Evolutionary conservation across 2,888 invertebrate species (phyloP).

Genomic region (Stomorhina lunata): DNA sequence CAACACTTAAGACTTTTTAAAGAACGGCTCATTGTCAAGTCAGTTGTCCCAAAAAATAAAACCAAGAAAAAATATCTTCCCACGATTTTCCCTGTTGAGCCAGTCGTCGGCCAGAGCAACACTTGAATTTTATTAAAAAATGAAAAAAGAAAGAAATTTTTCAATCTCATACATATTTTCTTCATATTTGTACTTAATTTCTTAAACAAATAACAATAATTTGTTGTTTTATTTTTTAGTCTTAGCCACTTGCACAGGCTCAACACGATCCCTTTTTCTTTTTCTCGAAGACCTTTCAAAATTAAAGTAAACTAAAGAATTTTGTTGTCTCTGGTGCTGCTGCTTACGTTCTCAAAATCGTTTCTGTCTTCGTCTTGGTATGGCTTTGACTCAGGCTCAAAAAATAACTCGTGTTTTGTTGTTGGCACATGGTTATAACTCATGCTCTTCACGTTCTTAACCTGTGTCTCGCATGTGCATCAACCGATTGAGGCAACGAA

Average conservation of each 20-base stretch:
- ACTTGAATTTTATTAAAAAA: conserved; percentile 38
- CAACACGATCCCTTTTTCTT: conserved; percentile 44
- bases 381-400: conserved; percentile 39
- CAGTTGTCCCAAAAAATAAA: background rate
- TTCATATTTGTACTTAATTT: conserved; percentile 29
- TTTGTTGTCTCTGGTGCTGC: background rate
- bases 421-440: conserved; percentile 62
- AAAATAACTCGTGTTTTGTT: conserved; percentile 56
- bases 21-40: conserved; percentile 11
- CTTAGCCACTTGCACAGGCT: conserved; percentile 40
- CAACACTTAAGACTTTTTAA: conserved; percentile 15
- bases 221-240: conserved; percentile 9
- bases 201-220: conserved; percentile 41
- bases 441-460: conserved; percentile 64
- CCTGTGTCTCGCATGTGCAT: conserved; percentile 64
- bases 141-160: conserved; percentile 22
- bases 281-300: background rate
- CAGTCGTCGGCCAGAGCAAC: too few species aligned
- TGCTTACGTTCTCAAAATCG: background rate
- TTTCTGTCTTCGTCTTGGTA: too few species aligned
- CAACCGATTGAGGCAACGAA: conserved; percentile 1
- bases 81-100: conserved; percentile 37
- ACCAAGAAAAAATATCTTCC: conserved; percentile 21
- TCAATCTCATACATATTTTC: conserved; percentile 25
- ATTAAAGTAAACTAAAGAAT: conserved; percentile 12